Percentiles rank a stretch among this genome's conserved stretches.
These are phyloP conservation scores for Pterocles burchelli DNA, from an alignment of 2,113 vertebrate species.

Conservation along the genomic window DNA sequence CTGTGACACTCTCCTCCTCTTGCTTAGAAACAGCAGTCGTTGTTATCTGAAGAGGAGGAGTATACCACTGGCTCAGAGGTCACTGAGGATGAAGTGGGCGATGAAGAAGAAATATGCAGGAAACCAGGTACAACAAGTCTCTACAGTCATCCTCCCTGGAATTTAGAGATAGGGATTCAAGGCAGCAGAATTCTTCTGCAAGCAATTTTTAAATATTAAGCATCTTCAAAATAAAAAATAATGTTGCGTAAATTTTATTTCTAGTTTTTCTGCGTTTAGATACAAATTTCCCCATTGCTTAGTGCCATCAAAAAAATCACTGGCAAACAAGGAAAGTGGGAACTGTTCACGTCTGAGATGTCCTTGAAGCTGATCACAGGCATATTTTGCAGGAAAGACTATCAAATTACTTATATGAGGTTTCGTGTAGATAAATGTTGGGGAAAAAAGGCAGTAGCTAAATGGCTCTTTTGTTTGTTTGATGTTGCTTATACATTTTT, in stretches of 20 bases:
- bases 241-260: not conserved
- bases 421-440: not conserved
- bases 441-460: not conserved
- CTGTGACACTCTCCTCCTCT: not conserved
- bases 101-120: constrained; percentile 93
- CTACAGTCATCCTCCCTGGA: not conserved
- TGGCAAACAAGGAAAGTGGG: not conserved
- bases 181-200: not conserved
- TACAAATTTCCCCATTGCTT: not conserved
- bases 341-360: not conserved
- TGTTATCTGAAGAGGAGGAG: constrained; percentile 96
- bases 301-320: not conserved
- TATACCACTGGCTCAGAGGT: constrained; percentile 98
- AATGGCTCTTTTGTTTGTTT: rapidly evolving
- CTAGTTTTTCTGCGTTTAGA: not conserved
- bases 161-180: not conserved
- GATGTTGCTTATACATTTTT: not conserved
- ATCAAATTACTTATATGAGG: not conserved
- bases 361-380: not conserved
- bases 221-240: not conserved
- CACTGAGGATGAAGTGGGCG: constrained; percentile 97
- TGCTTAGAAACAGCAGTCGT: constrained; percentile 86
- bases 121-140: constrained; percentile 83
- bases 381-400: not conserved
- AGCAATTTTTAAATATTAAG: not conserved